These are phyloP conservation scores for Emydoidea blandingii DNA, from an alignment of 2,797 vertebrate genomes.

Conservation along the genomic window DNA sequence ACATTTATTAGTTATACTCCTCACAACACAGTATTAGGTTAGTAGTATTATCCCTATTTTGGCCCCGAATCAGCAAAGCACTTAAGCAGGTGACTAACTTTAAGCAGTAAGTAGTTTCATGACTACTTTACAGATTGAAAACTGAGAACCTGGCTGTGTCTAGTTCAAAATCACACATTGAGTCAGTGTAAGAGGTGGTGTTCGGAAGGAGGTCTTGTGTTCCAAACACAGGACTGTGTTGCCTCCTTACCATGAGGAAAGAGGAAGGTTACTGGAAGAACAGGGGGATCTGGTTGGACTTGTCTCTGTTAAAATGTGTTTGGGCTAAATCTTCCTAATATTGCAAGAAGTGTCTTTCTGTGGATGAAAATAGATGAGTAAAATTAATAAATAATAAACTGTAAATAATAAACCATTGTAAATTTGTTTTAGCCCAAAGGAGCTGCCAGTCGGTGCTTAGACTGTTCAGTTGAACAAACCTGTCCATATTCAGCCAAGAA, in stretches of 20 bases:
- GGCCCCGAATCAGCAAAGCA: too few relatives aligned
- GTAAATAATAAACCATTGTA: neutral
- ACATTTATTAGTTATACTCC: too few relatives aligned
- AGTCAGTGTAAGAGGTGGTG: too few relatives aligned
- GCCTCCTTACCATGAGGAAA: too few relatives aligned
- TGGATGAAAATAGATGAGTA: neutral
- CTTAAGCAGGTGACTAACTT: too few relatives aligned
- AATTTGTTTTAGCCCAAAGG: conserved; percentile 79
- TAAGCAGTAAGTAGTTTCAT: too few relatives aligned
- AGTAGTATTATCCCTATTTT: too few relatives aligned
- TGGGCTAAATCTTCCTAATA: neutral
- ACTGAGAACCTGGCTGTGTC: too few relatives aligned
- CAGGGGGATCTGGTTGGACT: neutral
- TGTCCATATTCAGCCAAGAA: conserved; percentile 89
- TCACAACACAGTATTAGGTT: too few relatives aligned
- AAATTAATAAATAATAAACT: neutral
- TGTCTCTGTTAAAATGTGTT: neutral
- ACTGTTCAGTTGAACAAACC: conserved; percentile 82
- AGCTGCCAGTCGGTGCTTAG: conserved; percentile 83
- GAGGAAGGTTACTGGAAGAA: neutral
- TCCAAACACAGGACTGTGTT: neutral
- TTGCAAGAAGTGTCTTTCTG: neutral
- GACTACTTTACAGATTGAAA: too few relatives aligned
- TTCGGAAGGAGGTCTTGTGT: neutral
- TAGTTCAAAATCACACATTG: too few relatives aligned